Base-by-base conservation (phyloP, 2,888 invertebrate species). In the Campoletis raptor region DNA sequence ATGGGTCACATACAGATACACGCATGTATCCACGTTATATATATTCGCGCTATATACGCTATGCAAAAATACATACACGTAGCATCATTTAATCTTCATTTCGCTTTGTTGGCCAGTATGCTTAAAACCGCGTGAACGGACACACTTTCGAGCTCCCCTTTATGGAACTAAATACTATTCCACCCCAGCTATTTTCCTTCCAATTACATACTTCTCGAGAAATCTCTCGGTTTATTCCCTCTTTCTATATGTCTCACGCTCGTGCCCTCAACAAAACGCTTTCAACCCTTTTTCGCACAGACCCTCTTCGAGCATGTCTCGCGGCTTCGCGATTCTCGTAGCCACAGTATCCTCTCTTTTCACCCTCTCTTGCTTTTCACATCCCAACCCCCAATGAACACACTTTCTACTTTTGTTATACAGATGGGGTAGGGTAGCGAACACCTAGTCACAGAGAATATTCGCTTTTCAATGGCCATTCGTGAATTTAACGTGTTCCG, bases 31-130 rank as follows among this genome's bases (percentile, higher is more conserved):
- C 48, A 18, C 48, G 48, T 52, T 6, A n/a, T n/a, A n/a, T n/a
- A n/a, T n/a, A n/a, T n/a, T n/a, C n/a, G n/a, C n/a, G n/a, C n/a
- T n/a, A 5, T 7, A n/a, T 1, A 5, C 48, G n/a, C 64, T 77
- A 7, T 0, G 30, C 64, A 76, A 45, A 12, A n/a, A 30, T 48
- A 37, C 9, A 37, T 52, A 69, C 72, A 83, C 76, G 85, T 85
- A 76, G 67, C 82, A 70, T 83, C 79, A 74, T 80, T 85, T 83
- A 83, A 79, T 85, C 85, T 85, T 85, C 79, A 83, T 83, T 85
- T 70, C 76, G 66, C 76, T 83, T 83, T 80, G 85, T 83, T 70
- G 76, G 45, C 80, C 76, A 57, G 78, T 74, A 83, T 83, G 82
- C 83, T 83, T 70, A 80, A 85, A 83, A 83, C 82, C 64, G 64